phyloP scores from a whole-genome alignment of 2,797 vertebrate genomes.

The Huso huso region DNA sequence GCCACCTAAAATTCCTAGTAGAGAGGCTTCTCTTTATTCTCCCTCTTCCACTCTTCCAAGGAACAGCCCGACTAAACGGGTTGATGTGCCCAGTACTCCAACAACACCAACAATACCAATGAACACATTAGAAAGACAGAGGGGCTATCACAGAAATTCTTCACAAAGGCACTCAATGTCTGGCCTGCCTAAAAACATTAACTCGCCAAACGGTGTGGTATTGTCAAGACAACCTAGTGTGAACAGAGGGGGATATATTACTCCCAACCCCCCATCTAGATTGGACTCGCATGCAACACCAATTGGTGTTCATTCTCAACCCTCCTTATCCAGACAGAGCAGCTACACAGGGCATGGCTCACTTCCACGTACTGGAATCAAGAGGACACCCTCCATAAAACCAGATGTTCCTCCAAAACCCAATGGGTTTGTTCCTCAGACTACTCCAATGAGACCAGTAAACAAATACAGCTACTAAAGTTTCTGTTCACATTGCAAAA shows the following conservation, averaged over 20 bases:
- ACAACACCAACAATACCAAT: slow-evolving; percentile 74
- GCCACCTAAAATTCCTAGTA: slow-evolving; percentile 88
- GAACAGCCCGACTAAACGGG: slow-evolving; percentile 93
- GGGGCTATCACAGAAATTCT: slow-evolving; percentile 88
- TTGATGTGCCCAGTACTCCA: slow-evolving; percentile 84
- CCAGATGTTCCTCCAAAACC: slow-evolving; percentile 97
- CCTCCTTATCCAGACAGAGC: slow-evolving; percentile 85
- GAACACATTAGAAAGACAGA: slow-evolving; percentile 88
- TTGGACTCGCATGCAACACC: slow-evolving; percentile 87
- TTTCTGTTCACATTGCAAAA: slow-evolving; percentile 34
- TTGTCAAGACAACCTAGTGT: slow-evolving; percentile 90
- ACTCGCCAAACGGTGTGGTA: slow-evolving; percentile 80
- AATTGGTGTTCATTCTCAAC: slow-evolving; percentile 76
- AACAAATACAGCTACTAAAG: slow-evolving; percentile 95
- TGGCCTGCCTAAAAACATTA: slow-evolving; percentile 85
- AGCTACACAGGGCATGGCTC: slow-evolving; percentile 90
- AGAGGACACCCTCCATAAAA: slow-evolving; percentile 93
- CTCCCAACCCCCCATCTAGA: slow-evolving; percentile 79
- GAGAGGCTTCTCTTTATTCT: slow-evolving; percentile 92
- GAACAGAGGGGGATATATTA: slow-evolving; percentile 83
- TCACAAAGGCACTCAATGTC: slow-evolving; percentile 93
- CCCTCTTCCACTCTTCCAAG: slow-evolving; percentile 91
- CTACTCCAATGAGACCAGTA: slow-evolving; percentile 83
- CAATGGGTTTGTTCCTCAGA: slow-evolving; percentile 83
- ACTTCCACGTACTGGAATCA: slow-evolving; percentile 87